Conservation (phyloP, 1,140 invertebrate genomes). For the Drosophila elegans region DNA sequence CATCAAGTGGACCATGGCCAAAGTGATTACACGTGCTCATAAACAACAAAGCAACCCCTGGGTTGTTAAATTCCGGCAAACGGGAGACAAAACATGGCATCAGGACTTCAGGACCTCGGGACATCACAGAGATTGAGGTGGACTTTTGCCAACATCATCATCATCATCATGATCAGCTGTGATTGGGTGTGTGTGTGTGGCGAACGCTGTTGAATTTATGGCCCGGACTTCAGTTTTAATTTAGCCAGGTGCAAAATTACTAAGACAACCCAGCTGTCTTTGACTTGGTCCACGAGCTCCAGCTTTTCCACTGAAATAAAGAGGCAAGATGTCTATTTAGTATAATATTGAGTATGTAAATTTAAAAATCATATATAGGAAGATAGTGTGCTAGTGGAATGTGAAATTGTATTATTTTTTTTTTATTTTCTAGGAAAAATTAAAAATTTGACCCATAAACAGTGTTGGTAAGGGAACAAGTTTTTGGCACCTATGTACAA, state of each 20-base stretch:
- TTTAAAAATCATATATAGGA: too few species aligned
- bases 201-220: conserved; percentile 55
- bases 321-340: not conserved
- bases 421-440: not conserved
- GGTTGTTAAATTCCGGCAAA: conserved; percentile 48
- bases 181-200: conserved; percentile 6
- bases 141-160: not conserved
- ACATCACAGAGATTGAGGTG: conserved; percentile 22
- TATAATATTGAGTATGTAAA: too few species aligned
- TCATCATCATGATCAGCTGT: conserved; percentile 19
- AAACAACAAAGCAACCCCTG: conserved; percentile 56
- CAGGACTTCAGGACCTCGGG: conserved; percentile 1
- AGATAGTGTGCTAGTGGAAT: too few species aligned
- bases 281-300: conserved; percentile 1
- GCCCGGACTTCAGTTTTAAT: conserved; percentile 73
- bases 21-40: conserved; percentile 75
- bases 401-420: too few species aligned
- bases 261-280: conserved; percentile 40
- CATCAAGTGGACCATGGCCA: conserved; percentile 70
- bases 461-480: too few species aligned
- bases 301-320: not conserved
- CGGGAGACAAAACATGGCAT: conserved; percentile 41
- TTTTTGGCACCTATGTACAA: too few species aligned
- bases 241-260: conserved; percentile 72
- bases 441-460: not conserved